Base-by-base conservation (phyloP, 2,113 vertebrate genomes). In the Peromyscus californicus region DNA sequence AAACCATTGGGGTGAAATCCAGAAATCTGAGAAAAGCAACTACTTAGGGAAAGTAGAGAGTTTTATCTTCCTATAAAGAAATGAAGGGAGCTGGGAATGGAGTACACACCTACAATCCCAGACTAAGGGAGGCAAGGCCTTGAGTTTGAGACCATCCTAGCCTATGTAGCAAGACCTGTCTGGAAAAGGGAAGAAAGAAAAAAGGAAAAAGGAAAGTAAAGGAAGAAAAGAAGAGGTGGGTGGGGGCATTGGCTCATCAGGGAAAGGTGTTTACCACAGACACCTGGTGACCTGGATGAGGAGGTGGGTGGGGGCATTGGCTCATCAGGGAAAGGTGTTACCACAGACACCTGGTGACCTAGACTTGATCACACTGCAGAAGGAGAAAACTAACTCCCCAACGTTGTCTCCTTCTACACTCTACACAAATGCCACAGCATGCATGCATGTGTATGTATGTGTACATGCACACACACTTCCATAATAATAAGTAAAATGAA, bases 21-120 rank as follows among this genome's bases (percentile, higher is more conserved):
- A 92, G 36, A 92, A 84, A 92, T 95, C 29, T 79, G 15, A 93
- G 29, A 93, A 48, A 63, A 91, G 11, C 12, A 72, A 7, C 15
- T 31, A 63, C 22, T 89, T 85, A 63, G 21, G 72, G 7, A 89
- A 92, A 90, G 26, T 54, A 33, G 48, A 22, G 57, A 67, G 45
- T 22, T 94, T 95, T 83, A 78, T 51, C 72, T 91, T 82, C 65
- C 65, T 83, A 42, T 67, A 74, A 78, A 93, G 51, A 94, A 91
- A 69, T n/a, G 0, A 87, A 39, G 39, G 67, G 29, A 67, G 61
- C 8, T 3, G 17, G 82, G 26, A 7, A 45, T 21, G 61, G 59
- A 33, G 17, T 65, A 7, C 39, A 65, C 22, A 7, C 31, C 83
- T 86, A 12, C 67, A 86, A 33, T 67, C 16, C 61, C 31, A 86